Evolutionary conservation across 2,113 vertebrate species (phyloP).

Genomic region (Halcyon malimbica): DNA sequence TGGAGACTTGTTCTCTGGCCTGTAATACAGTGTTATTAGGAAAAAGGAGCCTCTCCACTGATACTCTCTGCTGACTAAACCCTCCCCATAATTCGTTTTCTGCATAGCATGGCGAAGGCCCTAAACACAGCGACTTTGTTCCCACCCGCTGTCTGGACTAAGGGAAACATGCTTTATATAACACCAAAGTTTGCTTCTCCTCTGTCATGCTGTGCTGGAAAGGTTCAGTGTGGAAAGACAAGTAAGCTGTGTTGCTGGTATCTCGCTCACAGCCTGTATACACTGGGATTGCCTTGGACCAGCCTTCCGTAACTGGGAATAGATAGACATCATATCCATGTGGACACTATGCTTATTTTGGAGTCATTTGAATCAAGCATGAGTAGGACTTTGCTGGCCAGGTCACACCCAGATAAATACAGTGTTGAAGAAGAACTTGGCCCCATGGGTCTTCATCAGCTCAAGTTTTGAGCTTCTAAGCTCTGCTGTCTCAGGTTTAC

Average conservation of each 20-base stretch:
- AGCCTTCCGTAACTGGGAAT: fast-evolving
- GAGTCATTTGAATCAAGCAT: background rate
- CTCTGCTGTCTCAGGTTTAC: background rate
- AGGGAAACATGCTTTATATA: background rate
- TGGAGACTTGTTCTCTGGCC: background rate
- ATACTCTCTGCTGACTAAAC: background rate
- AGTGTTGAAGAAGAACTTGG: background rate
- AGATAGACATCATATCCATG: background rate
- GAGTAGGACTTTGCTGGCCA: background rate
- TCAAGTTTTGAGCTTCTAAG: background rate
- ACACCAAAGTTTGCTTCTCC: background rate
- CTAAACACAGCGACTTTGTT: background rate
- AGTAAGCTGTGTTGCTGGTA: fast-evolving
- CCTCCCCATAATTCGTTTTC: background rate
- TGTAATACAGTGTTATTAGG: background rate
- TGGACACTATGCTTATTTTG: background rate
- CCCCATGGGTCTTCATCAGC: background rate
- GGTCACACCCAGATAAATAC: background rate
- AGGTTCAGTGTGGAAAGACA: background rate
- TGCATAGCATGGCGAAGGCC: background rate
- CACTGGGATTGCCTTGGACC: background rate
- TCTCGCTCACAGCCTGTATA: background rate
- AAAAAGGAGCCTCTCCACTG: background rate
- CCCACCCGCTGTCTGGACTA: background rate
- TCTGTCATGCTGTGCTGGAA: background rate